Percentiles rank a stretch among this genome's conserved stretches.
Conservation (phyloP, 2,797 vertebrate species). For the Bucorvus abyssinicus region DNA sequence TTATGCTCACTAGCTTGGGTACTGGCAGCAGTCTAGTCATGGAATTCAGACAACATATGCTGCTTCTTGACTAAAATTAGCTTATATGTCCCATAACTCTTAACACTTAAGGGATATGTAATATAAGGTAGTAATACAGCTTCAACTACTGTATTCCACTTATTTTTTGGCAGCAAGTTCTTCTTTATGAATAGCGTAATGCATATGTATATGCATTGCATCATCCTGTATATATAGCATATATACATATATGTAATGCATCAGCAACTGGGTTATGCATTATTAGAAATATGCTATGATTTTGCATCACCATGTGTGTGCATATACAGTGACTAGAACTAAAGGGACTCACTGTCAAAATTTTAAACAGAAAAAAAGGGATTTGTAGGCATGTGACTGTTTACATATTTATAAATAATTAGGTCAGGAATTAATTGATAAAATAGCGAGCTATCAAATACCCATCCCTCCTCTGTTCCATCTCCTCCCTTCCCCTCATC, state of each 20-base stretch:
- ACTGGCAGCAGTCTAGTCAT: background rate
- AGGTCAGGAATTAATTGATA: background rate
- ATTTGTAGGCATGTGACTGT: background rate
- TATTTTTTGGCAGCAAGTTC: background rate
- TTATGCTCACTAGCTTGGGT: background rate
- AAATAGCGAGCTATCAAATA: background rate
- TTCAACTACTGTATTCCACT: background rate
- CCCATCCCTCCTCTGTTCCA: background rate
- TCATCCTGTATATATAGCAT: background rate
- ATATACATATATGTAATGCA: background rate
- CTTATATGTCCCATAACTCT: background rate
- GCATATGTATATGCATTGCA: background rate
- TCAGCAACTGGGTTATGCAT: background rate
- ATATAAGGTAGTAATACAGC: background rate
- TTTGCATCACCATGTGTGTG: background rate
- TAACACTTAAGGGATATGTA: slow-evolving; percentile 3
- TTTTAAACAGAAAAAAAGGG: background rate
- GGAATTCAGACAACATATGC: background rate
- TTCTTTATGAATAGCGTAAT: background rate
- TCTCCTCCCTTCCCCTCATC: background rate
- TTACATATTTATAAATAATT: background rate
- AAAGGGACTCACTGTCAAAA: background rate
- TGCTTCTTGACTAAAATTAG: slow-evolving; percentile 21
- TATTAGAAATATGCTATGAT: background rate
- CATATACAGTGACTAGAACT: background rate